Base-by-base conservation (phyloP, 2,797 vertebrate species). In the Anguilla pacifica region DNA sequence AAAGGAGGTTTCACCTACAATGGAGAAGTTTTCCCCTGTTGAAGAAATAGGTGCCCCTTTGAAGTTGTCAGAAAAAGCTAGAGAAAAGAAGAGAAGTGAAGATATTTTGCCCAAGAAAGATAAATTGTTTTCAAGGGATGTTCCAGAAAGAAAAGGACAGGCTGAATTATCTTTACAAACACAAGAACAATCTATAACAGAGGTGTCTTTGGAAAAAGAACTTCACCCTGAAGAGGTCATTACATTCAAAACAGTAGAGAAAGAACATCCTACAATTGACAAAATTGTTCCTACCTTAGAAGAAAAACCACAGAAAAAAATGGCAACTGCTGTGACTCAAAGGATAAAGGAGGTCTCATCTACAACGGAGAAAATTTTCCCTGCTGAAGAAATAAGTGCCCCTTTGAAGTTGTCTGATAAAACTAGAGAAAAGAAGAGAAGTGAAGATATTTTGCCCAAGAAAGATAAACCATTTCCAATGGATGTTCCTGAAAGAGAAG, bases 371-470 rank as follows among this genome's bases (percentile, higher is more conserved):
- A 28, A 11, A 46, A 28, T 13, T 53, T 83, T 25, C 19, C 25
- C 46, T 83, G 49, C 19, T 53, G 82, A 83, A 83, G 46, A 6
- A 51, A 6, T 28, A 53, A 9, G 46, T 70, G n/a, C 64, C 15
- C n/a, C 4, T 35, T 25, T 11, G 57, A 10, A 59, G 11, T 59
- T 59, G 17, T 13, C 17, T 10, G 11, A 59, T 59, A 19, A 10
- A 57, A 2, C 51, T 49, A 55, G 53, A 84, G 15, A 10, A 43
- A 4, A 7, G 9, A 3, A 84, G 88, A 83, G 67, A 19, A 85
- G 22, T 57, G 85, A 89, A 70, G 59, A 83, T 4, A 31, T 87
- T 85, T 2, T 74, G 64, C 82, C 51, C 49, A 83, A 89, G 35
- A 82, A 67, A 67, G 25, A n/a, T 67, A 67, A 22, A 22, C 25